phyloP scores from a whole-genome alignment of 2,113 vertebrate genomes.

The Colossoma macropomum region DNA sequence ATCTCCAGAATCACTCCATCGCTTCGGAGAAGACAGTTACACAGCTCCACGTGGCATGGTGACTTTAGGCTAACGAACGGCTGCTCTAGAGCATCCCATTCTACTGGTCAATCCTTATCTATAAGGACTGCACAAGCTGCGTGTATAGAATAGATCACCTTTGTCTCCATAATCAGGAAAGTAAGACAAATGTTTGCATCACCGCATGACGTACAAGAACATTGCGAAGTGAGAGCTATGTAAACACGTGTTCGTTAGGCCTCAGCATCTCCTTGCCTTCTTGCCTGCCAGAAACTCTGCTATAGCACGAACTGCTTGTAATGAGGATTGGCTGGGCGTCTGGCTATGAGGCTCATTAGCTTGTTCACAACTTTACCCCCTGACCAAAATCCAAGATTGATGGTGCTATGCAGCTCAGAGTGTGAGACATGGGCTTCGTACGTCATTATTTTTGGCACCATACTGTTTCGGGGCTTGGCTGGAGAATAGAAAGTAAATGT shows the following conservation, averaged over 20 bases:
- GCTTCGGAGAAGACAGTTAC: too few species aligned
- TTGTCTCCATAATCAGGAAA: background rate
- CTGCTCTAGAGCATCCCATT: too few species aligned
- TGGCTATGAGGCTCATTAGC: background rate
- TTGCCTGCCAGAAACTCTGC: background rate
- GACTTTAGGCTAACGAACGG: too few species aligned
- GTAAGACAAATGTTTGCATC: background rate
- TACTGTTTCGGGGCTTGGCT: background rate
- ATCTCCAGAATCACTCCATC: too few species aligned
- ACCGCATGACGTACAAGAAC: background rate
- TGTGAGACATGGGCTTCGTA: background rate
- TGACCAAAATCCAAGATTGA: background rate
- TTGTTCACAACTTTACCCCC: background rate
- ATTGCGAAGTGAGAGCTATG: background rate
- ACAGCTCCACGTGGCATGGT: too few species aligned
- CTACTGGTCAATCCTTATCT: too few species aligned
- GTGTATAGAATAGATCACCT: too few species aligned
- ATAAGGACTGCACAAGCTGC: too few species aligned
- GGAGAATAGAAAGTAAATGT: background rate
- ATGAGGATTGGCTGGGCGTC: background rate
- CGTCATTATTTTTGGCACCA: background rate
- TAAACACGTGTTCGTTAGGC: background rate
- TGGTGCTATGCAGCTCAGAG: background rate
- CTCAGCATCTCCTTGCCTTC: background rate
- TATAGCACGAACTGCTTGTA: background rate